A percentile compares a stretch with the other conserved stretches of the same genome.
phyloP scores from a whole-genome alignment of 2,888 invertebrate genomes.

The Plagodis dolabraria region DNA sequence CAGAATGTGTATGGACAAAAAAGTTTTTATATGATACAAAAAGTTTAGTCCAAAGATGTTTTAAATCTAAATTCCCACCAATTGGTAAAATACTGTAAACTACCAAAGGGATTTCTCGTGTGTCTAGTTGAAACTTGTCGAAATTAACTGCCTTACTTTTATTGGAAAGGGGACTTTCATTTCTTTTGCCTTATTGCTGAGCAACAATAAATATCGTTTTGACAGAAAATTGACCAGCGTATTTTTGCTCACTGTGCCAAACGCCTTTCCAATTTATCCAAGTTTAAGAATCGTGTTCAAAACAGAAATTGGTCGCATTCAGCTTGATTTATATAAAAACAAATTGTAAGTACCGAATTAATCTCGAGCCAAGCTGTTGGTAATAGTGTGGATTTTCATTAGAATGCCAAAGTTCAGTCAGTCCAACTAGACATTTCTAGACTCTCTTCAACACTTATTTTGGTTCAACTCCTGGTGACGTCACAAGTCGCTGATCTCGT shows the following conservation, averaged over 20 bases:
- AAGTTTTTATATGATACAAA: constrained; percentile 63
- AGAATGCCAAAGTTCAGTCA: constrained; percentile 1
- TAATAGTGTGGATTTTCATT: no score
- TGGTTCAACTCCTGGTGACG: constrained; percentile 69
- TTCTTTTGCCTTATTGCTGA: constrained; percentile 9
- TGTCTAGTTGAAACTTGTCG: constrained; percentile 42
- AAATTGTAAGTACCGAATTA: no score
- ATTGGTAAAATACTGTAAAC: constrained; percentile 70
- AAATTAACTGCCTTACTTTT: constrained; percentile 32
- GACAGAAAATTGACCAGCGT: no score
- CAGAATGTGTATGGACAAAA: constrained; percentile 76
- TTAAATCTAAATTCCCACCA: constrained; percentile 77
- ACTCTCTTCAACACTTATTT: constrained; percentile 39
- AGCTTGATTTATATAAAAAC: no score
- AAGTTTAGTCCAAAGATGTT: constrained; percentile 78
- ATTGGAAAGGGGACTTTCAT: constrained; percentile 19
- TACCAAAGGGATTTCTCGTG: constrained; percentile 66
- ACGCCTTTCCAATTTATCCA: background rate
- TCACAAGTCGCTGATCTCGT: constrained; percentile 83
- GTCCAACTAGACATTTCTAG: constrained; percentile 35
- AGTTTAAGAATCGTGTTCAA: background rate
- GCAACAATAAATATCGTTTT: background rate
- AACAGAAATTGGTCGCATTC: background rate
- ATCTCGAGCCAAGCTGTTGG: no score
- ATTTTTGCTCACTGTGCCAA: no score